Conservation (phyloP, 1,140 invertebrate genomes). For the Heliothis virescens region DNA sequence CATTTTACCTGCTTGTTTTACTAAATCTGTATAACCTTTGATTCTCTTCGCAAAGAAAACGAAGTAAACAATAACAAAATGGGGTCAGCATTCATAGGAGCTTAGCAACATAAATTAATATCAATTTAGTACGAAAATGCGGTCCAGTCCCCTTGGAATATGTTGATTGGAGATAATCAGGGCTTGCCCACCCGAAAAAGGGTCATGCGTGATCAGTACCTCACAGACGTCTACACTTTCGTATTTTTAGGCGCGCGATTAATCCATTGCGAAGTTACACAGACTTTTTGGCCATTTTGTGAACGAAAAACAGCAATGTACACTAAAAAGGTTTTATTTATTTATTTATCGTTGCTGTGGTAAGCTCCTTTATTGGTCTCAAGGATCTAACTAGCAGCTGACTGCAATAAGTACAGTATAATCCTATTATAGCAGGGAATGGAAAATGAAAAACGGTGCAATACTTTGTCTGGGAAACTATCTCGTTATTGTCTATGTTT, state of each 20-base stretch:
- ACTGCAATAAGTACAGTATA: conserved; percentile 2
- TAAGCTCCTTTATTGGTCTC: neutral
- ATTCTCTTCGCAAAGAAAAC: neutral
- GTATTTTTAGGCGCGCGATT: neutral
- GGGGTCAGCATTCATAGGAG: conserved; percentile 3
- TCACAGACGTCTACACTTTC: neutral
- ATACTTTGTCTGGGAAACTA: conserved; percentile 40
- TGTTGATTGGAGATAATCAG: conserved; percentile 39
- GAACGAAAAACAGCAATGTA: neutral
- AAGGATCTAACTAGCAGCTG: conserved; percentile 15
- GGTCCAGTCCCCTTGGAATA: conserved; percentile 37
- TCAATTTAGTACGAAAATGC: conserved; percentile 37
- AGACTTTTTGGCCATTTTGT: neutral
- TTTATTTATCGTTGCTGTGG: neutral
- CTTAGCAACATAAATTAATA: conserved; percentile 42
- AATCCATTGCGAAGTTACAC: conserved; percentile 5
- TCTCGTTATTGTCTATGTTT: conserved; percentile 21
- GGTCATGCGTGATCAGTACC: neutral
- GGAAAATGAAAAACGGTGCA: conserved; percentile 19
- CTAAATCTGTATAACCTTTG: too few species aligned
- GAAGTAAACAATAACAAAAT: conserved; percentile 27
- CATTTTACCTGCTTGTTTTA: too few species aligned
- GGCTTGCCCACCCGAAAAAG: conserved; percentile 30
- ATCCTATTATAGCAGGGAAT: conserved; percentile 24
- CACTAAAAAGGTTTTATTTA: neutral